Percentiles rank a stretch among this genome's conserved stretches.
These are phyloP conservation scores for Apoderus coryli DNA, from an alignment of 2,888 invertebrate species.

Conservation along the genomic window DNA sequence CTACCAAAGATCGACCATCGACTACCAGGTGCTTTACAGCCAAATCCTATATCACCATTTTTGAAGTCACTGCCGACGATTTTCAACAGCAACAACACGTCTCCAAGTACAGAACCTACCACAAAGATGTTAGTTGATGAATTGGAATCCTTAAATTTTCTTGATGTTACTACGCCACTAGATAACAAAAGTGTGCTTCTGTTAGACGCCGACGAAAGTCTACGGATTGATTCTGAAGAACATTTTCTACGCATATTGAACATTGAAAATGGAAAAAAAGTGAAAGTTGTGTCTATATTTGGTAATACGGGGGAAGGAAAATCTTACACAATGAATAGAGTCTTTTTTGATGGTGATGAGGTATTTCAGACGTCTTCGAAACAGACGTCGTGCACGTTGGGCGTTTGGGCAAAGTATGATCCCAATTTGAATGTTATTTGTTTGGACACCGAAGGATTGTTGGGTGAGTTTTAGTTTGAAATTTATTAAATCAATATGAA, in stretches of 20 bases:
- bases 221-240: constrained; percentile 41
- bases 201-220: constrained; percentile 44
- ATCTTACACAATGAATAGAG: constrained; percentile 61
- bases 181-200: constrained; percentile 37
- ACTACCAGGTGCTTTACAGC: too few relatives aligned
- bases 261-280: constrained; percentile 37
- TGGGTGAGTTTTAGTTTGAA: constrained; percentile 37
- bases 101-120: too few relatives aligned
- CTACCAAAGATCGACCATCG: too few relatives aligned
- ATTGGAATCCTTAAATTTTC: constrained; percentile 4
- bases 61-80: too few relatives aligned
- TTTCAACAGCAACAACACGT: too few relatives aligned
- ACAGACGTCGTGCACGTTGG: constrained; percentile 58
- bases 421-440: constrained; percentile 48
- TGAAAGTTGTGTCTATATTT: constrained; percentile 71
- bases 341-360: constrained; percentile 47
- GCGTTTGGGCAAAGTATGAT: constrained; percentile 66
- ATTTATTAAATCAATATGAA: too few relatives aligned
- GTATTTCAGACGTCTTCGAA: constrained; percentile 50
- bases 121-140: too few relatives aligned
- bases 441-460: constrained; percentile 68
- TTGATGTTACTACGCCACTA: constrained; percentile 16
- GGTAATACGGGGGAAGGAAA: constrained; percentile 78
- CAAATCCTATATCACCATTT: too few relatives aligned
- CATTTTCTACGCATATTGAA: constrained; percentile 37